phyloP scores from a whole-genome alignment of 1,140 invertebrate species.

The Drepana arcuata region DNA sequence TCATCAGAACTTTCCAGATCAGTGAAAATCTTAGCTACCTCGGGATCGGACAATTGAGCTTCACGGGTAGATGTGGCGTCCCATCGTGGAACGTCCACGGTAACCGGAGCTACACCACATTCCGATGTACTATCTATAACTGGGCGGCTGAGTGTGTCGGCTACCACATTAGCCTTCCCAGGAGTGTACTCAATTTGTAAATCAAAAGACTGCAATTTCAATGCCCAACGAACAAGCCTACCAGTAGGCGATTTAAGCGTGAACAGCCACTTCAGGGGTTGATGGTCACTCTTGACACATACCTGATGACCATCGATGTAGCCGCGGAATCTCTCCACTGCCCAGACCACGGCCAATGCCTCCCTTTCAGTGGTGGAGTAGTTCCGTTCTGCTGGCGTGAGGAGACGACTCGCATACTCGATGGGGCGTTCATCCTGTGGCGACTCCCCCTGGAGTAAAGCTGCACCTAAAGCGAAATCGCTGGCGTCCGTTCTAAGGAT shows the following conservation, averaged over 20 bases:
- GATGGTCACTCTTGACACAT: conserved; percentile 50
- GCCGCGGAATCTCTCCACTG: conserved; percentile 44
- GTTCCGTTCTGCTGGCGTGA: conserved; percentile 52
- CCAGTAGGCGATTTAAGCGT: conserved; percentile 46
- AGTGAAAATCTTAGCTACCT: conserved; percentile 23
- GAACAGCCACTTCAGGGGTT: conserved; percentile 61
- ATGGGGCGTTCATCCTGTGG: no score
- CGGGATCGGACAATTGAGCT: conserved; percentile 19
- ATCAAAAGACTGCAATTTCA: conserved; percentile 29
- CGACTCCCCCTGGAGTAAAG: conserved; percentile 13
- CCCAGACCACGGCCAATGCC: conserved; percentile 60
- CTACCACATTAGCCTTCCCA: conserved; percentile 30
- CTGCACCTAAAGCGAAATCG: conserved; percentile 33
- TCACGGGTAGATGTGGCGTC: conserved; percentile 4
- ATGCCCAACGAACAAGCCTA: conserved; percentile 29
- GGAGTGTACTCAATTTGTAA: conserved; percentile 21
- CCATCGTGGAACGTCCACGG: conserved; percentile 13
- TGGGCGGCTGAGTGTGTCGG: conserved; percentile 28
- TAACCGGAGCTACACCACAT: conserved; percentile 11
- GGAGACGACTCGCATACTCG: conserved; percentile 44
- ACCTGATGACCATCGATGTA: conserved; percentile 46
- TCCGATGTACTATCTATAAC: neutral
- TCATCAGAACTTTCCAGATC: conserved; percentile 12
- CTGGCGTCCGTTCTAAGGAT: conserved; percentile 28
- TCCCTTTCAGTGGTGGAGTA: conserved; percentile 60